Base-by-base conservation (phyloP, 2,113 vertebrate species). In the Cheirogaleus medius region DNA sequence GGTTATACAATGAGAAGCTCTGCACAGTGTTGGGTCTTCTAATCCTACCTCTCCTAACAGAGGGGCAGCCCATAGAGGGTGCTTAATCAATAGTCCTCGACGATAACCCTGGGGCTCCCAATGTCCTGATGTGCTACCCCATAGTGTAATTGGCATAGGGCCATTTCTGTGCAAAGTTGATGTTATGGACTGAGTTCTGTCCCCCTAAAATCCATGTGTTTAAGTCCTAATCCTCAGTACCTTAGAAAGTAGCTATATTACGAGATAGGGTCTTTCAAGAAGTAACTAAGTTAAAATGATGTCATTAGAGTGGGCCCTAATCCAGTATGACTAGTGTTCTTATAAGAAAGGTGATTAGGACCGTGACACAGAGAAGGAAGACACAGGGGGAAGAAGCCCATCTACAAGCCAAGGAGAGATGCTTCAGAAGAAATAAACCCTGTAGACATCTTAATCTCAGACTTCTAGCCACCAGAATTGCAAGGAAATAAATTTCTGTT, bases 1-100 rank as follows among this genome's bases (percentile, higher is more conserved):
- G 17, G 20, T 60, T 90, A n/a, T n/a, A n/a, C n/a, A 85, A 82
- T 90, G 47, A 96, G 64, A 98, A 74, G 18, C 6, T 92, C 34
- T 68, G 8, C 13, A 66, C 39, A 14, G 34, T 63, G 2, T 32
- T 60, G 32, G 5, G 14, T 73, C 27, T 88, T 87, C 17, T 2
- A 32, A 71, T 42, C 32, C 56, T 42, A 78, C 11, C 90, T 42
- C 34, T 87, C 47, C 29, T 82, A 80, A 71, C 2, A 60, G 39
- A 84, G 32, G n/a, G 7, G 71, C 71, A 44, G 20, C 12, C 69
- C 49, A 64, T 12, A 34, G 6, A 74, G 1, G 3, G 23, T 76
- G 6, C 17, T 85, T 37, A 78, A 21, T 81, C 60, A 66, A 32
- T 77, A 76, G 42, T 92, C 37, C 66, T 86, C 77, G n/a, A 47